phyloP scores from a whole-genome alignment of 2,888 invertebrate species.

The Agrotis exclamationis region DNA sequence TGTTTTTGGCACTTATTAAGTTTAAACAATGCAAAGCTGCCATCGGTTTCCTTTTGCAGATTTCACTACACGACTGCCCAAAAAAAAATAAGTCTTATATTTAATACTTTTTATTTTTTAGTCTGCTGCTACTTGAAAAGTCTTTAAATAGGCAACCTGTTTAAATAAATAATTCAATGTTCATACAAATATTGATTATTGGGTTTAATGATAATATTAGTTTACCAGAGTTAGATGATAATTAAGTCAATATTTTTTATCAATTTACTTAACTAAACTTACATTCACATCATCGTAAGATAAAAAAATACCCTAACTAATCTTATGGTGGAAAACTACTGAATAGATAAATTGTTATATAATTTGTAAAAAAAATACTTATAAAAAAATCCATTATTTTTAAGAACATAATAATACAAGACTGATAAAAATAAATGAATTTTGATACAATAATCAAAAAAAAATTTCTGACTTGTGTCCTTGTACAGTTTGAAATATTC shows the following conservation, averaged over 20 bases:
- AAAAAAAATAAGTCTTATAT: no score
- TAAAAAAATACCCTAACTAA: constrained; percentile 13
- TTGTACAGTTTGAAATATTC: neutral
- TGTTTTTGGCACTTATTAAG: constrained; percentile 13
- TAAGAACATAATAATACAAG: no score
- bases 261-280: constrained; percentile 6
- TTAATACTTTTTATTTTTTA: neutral
- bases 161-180: constrained; percentile 29
- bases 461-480: no score
- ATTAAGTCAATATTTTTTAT: neutral
- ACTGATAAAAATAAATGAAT: no score
- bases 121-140: constrained; percentile 22
- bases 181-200: constrained; percentile 30
- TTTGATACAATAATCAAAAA: no score
- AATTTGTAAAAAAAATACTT: no score
- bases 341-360: constrained; percentile 14
- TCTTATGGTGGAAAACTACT: constrained; percentile 37
- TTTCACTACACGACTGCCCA: neutral
- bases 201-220: neutral
- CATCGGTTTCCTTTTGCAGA: neutral
- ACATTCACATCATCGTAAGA: neutral
- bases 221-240: neutral
- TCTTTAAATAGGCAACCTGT: constrained; percentile 32
- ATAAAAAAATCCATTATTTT: no score
- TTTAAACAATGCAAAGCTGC: constrained; percentile 10